These are phyloP conservation scores for Acridotheres tristis DNA, from an alignment of 2,797 vertebrate species.

Conservation along the genomic window DNA sequence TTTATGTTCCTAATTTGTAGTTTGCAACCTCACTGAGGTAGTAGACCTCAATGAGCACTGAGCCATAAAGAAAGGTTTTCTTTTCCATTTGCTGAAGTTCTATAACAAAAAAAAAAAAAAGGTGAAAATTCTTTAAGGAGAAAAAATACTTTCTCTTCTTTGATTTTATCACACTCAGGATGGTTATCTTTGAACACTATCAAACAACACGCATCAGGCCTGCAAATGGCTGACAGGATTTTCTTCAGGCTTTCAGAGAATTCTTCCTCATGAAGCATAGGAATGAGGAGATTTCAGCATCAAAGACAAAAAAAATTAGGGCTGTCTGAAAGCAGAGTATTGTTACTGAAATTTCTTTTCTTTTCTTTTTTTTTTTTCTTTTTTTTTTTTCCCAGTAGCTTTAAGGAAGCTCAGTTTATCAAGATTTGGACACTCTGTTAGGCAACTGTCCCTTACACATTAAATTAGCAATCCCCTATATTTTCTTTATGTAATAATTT, in stretches of 20 bases:
- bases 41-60: slow-evolving; percentile 47
- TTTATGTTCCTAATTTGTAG: slow-evolving; percentile 42
- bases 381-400: background rate
- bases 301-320: background rate
- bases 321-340: background rate
- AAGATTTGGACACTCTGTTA: background rate
- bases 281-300: background rate
- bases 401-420: slow-evolving; percentile 7
- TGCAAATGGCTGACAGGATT: slow-evolving; percentile 15
- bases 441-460: background rate
- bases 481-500: slow-evolving; percentile 16
- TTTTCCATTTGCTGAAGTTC: background rate
- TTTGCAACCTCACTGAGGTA: slow-evolving; percentile 45
- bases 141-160: background rate
- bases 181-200: background rate
- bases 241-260: slow-evolving; percentile 20
- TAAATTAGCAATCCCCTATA: background rate
- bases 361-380: too few relatives aligned
- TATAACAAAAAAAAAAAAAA: background rate
- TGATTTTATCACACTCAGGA: background rate
- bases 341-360: background rate
- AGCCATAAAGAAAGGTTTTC: background rate
- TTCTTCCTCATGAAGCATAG: slow-evolving; percentile 4
- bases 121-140: background rate
- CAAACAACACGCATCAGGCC: background rate